A percentile compares a stretch with the other conserved stretches of the same genome.
phyloP scores from a whole-genome alignment of 2,113 vertebrate genomes.

The Pomatorhinus ruficollis region DNA sequence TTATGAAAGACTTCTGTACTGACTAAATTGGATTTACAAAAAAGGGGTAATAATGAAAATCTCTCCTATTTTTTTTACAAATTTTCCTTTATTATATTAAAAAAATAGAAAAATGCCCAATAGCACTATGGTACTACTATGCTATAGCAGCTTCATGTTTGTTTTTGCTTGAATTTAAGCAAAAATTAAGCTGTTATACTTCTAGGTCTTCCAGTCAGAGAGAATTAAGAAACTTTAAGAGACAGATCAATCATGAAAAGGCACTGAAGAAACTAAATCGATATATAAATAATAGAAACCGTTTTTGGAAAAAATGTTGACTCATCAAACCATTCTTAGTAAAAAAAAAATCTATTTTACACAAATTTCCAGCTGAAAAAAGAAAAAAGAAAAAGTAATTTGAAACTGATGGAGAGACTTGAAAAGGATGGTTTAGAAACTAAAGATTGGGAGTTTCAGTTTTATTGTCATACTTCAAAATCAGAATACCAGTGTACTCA shows the following conservation, averaged over 20 bases:
- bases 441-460: neutral
- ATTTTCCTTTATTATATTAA: neutral
- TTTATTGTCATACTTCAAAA: neutral
- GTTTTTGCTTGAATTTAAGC: neutral
- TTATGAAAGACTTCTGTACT: neutral
- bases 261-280: neutral
- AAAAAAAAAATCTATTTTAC: neutral
- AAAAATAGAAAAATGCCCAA: neutral
- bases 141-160: neutral
- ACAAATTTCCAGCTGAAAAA: neutral
- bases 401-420: neutral
- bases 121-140: neutral
- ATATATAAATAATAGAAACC: neutral
- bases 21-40: neutral
- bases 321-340: neutral
- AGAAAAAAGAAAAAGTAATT: rapidly evolving
- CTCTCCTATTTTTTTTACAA: neutral
- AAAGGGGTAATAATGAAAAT: neutral
- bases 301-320: neutral
- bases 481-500: neutral
- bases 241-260: neutral
- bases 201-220: neutral
- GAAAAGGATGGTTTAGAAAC: neutral
- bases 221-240: neutral
- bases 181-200: neutral